Conservation (phyloP, 2,888 invertebrate genomes). For the Macrostomum cliftonense region DNA sequence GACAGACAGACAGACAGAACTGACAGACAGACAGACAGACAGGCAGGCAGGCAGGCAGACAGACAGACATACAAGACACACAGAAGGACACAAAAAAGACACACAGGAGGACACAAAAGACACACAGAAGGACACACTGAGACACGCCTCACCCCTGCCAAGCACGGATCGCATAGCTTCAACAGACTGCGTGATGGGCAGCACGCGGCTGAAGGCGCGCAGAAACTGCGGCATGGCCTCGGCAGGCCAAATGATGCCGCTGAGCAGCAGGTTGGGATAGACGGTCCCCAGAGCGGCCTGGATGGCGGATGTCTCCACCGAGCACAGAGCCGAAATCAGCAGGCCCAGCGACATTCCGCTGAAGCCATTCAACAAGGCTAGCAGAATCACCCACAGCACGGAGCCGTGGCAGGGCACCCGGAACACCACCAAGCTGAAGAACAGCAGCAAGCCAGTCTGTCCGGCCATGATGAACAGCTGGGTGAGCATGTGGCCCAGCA, state of each 20-base stretch:
- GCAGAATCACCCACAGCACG: constrained; percentile 58
- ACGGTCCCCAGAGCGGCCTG: constrained; percentile 78
- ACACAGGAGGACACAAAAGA: too few relatives aligned
- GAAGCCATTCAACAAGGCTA: constrained; percentile 70
- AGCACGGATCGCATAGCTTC: constrained; percentile 53
- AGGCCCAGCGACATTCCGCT: constrained; percentile 94
- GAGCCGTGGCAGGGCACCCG: constrained; percentile 50
- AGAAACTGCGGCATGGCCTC: constrained; percentile 76
- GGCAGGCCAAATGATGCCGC: constrained; percentile 86
- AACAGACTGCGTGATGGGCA: constrained; percentile 63
- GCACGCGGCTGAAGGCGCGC: constrained; percentile 49
- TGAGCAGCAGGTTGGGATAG: constrained; percentile 73
- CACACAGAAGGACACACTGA: too few relatives aligned
- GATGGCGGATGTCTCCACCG: constrained; percentile 73
- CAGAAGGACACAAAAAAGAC: too few relatives aligned
- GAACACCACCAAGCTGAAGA: constrained; percentile 51
- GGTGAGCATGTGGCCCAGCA: constrained; percentile 76
- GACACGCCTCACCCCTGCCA: constrained; percentile 1
- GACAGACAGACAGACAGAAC: too few relatives aligned
- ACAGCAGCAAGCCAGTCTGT: constrained; percentile 68
- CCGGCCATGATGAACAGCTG: constrained; percentile 87
- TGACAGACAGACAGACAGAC: too few relatives aligned
- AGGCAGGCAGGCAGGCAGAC: too few relatives aligned
- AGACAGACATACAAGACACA: too few relatives aligned
- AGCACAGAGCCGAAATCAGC: constrained; percentile 75